phyloP scores from a whole-genome alignment of 2,113 vertebrate species.

The Antechinus flavipes region DNA sequence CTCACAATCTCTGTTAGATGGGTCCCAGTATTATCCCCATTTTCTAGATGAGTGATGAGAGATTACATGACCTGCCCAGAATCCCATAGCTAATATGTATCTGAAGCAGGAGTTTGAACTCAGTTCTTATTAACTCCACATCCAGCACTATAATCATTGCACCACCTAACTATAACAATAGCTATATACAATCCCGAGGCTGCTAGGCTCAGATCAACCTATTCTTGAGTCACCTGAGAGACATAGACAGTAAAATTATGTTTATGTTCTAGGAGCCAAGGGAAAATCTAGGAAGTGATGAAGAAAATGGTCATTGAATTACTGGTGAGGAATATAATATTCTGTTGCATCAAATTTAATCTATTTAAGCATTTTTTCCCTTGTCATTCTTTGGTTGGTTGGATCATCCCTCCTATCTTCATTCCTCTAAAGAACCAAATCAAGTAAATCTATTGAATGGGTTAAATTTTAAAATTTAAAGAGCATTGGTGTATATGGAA shows the following conservation, averaged over 20 bases:
- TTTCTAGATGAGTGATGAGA: neutral
- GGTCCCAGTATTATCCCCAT: neutral
- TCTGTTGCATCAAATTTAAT: conserved; percentile 18
- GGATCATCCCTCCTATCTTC: neutral
- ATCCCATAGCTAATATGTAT: neutral
- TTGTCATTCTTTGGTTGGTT: conserved; percentile 32
- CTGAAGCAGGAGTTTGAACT: neutral
- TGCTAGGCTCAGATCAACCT: neutral
- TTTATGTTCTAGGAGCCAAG: neutral
- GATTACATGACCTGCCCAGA: neutral
- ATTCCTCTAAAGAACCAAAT: conserved; percentile 1
- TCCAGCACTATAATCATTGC: neutral
- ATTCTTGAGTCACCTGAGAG: neutral
- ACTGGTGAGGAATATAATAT: neutral
- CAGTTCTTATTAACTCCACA: neutral
- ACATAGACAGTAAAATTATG: neutral
- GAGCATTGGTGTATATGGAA: neutral
- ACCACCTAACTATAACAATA: neutral
- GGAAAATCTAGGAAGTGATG: neutral
- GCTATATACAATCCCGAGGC: neutral
- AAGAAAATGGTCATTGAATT: neutral
- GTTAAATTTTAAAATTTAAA: conserved; percentile 3
- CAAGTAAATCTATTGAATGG: conserved; percentile 31
- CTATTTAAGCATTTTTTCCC: conserved; percentile 35
- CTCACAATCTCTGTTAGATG: neutral